These are phyloP conservation scores for Prunella himalayana DNA, from an alignment of 2,113 vertebrate genomes.

Conservation along the genomic window DNA sequence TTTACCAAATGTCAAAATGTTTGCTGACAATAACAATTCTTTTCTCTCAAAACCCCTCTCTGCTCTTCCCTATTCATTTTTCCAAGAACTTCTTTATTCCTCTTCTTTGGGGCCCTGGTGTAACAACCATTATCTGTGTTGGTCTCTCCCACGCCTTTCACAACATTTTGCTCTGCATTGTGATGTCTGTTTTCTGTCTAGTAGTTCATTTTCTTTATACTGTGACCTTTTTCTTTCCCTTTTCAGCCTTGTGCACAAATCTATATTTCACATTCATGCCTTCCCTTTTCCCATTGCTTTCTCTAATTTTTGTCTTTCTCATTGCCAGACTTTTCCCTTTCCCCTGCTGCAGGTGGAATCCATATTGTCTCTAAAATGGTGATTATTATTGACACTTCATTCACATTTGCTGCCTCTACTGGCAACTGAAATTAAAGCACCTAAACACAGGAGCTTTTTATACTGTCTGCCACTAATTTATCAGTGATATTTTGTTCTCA, in stretches of 20 bases:
- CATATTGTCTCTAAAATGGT: neutral
- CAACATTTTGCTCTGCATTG: neutral
- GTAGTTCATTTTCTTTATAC: neutral
- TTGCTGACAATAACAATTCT: neutral
- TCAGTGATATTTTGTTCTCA: neutral
- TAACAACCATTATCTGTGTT: neutral
- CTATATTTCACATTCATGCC: neutral
- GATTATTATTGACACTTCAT: neutral
- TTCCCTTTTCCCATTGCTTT: neutral
- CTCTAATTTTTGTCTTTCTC: neutral
- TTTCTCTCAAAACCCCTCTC: accelerated
- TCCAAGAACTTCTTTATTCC: neutral
- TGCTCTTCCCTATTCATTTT: neutral
- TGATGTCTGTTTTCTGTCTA: neutral
- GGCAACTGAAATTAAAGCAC: neutral
- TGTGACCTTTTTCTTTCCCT: neutral
- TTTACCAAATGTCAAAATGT: neutral
- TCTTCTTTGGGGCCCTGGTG: neutral
- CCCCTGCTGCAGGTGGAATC: neutral
- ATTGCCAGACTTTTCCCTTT: neutral
- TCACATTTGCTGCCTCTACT: neutral
- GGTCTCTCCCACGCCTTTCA: neutral
- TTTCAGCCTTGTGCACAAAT: neutral
- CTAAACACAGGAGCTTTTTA: neutral
- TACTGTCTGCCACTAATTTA: neutral